A percentile compares a stretch with the other conserved stretches of the same genome.
Conservation (phyloP, 2,888 invertebrate genomes). For the Ypsolopha sequella region DNA sequence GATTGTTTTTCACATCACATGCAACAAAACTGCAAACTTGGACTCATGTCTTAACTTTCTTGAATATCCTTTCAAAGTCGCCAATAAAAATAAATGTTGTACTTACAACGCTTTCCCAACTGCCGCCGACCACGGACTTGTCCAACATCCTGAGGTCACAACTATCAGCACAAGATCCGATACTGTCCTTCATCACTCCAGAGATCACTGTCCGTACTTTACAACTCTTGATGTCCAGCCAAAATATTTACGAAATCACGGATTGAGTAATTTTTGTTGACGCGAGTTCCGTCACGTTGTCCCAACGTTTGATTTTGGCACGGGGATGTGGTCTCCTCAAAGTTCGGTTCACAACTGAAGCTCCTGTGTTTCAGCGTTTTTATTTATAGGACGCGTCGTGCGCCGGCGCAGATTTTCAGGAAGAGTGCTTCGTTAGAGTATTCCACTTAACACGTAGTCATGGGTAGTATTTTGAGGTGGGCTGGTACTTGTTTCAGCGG, state of each 20-base stretch:
- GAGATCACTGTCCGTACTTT: not conserved
- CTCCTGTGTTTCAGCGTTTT: constrained; percentile 39
- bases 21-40: not conserved
- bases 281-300: constrained; percentile 48
- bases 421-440: constrained; percentile 35
- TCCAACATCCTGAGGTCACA: constrained; percentile 46
- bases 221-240: constrained; percentile 18
- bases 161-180: constrained; percentile 2
- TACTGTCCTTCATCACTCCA: constrained; percentile 1
- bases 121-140: constrained; percentile 54
- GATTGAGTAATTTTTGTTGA: constrained; percentile 17
- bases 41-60: not conserved
- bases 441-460: constrained; percentile 57
- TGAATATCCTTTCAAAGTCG: not conserved
- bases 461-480: constrained; percentile 40
- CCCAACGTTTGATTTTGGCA: constrained; percentile 44
- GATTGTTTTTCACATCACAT: not conserved
- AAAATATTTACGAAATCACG: constrained; percentile 22
- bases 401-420: constrained; percentile 48
- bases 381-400: constrained; percentile 52
- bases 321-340: constrained; percentile 26
- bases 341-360: constrained; percentile 56
- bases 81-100: constrained; percentile 3
- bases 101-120: constrained; percentile 68
- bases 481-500: constrained; percentile 17